Base-by-base conservation (phyloP, 2,113 vertebrate genomes). In the Triplophysa siluroides region DNA sequence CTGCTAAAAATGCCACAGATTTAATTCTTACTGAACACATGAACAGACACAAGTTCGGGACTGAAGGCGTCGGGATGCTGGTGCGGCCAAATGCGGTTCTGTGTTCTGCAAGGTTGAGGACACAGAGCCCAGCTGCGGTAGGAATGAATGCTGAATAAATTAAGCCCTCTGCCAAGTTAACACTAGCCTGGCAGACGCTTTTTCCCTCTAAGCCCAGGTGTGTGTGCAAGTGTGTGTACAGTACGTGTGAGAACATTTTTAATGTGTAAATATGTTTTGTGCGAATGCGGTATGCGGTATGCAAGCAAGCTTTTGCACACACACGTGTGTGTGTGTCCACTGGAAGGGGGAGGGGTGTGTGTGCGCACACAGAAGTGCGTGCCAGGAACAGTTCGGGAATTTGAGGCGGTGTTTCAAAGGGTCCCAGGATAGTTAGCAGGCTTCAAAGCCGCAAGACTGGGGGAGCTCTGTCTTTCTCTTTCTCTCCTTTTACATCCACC, bases 381-480 rank as follows among this genome's bases (percentile, higher is more conserved):
- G 76, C 79, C 83, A 84, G 83, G 69, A 84, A 75, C 62, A 81
- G 83, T 79, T 56, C 61, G 76, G 83, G 83, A 84, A 84, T 85
- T 82, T 78, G 78, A 76, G 72, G 83, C 77, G 62, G 72, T 56
- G 43, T 82, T 85, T 85, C 80, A 82, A 82, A 82, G 83, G 52
- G 50, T 82, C 80, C 74, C 84, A 82, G 63, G 77, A 71, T 79
- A 82, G 82, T 84, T 85, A 82, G 74, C 72, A 82, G 62, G 80
- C 83, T 82, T 82, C 83, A 85, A 85, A 79, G 78, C 41, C 18
- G 65, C 56, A 33, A 81, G 64, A 69, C 56, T 73, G 66, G 62
- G 67, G 70, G 79, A 69, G 71, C 70, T 75, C 62, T 58, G 13
- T 70, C 68, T 70, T 41, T 78, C 65, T 56, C 66, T 38, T 41